Conservation (phyloP, 2,797 vertebrate species). For the Diglossa cyanea region DNA sequence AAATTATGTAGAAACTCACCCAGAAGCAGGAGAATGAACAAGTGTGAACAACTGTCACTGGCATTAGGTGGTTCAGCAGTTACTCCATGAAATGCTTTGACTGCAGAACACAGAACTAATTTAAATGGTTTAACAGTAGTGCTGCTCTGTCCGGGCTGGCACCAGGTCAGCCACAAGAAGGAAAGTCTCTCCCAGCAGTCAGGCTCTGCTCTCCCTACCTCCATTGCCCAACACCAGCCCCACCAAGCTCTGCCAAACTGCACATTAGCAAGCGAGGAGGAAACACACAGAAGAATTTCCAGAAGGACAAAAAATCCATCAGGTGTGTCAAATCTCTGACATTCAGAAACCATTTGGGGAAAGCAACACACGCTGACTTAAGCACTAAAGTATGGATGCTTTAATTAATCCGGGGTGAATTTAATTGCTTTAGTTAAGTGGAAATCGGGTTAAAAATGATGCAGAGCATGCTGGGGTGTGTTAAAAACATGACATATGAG, state of each 20-base stretch:
- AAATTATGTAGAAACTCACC: not conserved
- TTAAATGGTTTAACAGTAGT: accelerated
- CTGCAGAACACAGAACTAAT: not conserved
- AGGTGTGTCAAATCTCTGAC: constrained; percentile 84
- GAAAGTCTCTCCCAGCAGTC: not conserved
- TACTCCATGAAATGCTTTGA: not conserved
- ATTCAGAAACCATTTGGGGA: constrained; percentile 81
- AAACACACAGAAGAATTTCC: constrained; percentile 70
- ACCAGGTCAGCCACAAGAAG: not conserved
- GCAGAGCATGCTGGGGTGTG: constrained; percentile 83
- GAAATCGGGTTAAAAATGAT: constrained; percentile 86
- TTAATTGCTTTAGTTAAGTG: constrained; percentile 88
- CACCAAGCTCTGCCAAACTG: constrained; percentile 24
- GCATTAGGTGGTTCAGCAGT: not conserved
- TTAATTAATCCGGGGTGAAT: constrained; percentile 87
- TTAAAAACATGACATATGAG: constrained; percentile 87
- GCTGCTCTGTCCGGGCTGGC: not conserved
- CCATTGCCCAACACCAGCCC: not conserved
- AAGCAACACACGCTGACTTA: constrained; percentile 79
- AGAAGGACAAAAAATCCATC: constrained; percentile 82
- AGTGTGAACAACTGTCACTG: not conserved
- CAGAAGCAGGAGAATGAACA: not conserved
- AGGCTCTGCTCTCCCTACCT: not conserved
- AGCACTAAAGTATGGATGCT: constrained; percentile 82
- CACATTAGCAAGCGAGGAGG: constrained; percentile 63